Percentiles rank a stretch among this genome's conserved stretches.
phyloP scores from a whole-genome alignment of 1,140 invertebrate species.

The Drosophila virilis region DNA sequence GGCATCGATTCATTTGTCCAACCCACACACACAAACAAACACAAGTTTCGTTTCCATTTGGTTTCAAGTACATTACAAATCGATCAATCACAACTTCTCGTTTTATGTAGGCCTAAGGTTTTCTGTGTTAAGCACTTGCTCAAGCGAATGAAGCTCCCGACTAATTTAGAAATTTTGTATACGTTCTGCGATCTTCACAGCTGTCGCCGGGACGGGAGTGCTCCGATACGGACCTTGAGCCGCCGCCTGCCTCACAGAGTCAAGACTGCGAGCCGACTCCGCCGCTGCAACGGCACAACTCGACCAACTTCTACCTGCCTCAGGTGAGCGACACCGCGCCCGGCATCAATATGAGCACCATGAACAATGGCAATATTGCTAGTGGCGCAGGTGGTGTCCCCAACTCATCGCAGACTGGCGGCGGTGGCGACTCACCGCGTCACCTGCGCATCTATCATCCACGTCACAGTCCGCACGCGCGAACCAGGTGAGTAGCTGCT shows the following conservation, averaged over 20 bases:
- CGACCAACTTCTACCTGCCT: slow-evolving; percentile 95
- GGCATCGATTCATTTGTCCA: slow-evolving; percentile 24
- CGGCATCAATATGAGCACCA: slow-evolving; percentile 51
- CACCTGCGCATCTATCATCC: slow-evolving; percentile 87
- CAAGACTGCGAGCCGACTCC: slow-evolving; percentile 97
- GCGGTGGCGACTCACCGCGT: slow-evolving; percentile 87
- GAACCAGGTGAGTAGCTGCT: slow-evolving; percentile 86
- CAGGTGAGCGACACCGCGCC: slow-evolving; percentile 70
- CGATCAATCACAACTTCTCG: slow-evolving; percentile 39
- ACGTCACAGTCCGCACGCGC: slow-evolving; percentile 90
- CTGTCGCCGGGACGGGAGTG: slow-evolving; percentile 91
- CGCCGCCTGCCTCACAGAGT: slow-evolving; percentile 93
- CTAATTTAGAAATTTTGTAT: slow-evolving; percentile 24
- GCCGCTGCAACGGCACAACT: slow-evolving; percentile 94
- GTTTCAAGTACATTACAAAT: slow-evolving; percentile 43
- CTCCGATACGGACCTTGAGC: slow-evolving; percentile 92
- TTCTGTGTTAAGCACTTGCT: slow-evolving; percentile 24
- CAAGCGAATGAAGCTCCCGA: background rate
- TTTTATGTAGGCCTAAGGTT: slow-evolving; percentile 34
- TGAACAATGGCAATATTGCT: slow-evolving; percentile 70
- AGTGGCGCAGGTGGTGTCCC: slow-evolving; percentile 37
- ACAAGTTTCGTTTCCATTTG: slow-evolving; percentile 42
- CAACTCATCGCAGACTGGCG: slow-evolving; percentile 39
- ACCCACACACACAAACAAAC: background rate
- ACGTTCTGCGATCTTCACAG: slow-evolving; percentile 83